phyloP scores from a whole-genome alignment of 2,888 invertebrate genomes.

The Agrochola circellaris region DNA sequence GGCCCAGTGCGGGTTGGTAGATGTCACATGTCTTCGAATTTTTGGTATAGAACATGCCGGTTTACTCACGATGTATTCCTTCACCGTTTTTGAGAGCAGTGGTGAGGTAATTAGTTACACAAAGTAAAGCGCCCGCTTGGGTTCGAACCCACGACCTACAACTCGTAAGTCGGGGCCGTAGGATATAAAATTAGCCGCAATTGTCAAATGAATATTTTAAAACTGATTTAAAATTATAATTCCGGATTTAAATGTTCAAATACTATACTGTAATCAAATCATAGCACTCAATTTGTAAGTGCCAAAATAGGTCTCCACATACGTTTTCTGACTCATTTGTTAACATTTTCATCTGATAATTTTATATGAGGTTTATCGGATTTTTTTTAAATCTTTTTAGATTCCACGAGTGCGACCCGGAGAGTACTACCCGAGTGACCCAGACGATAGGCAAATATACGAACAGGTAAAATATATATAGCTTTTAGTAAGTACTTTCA shows the following conservation, averaged over 20 bases:
- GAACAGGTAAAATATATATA: constrained; percentile 89
- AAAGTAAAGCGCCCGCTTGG: too few relatives aligned
- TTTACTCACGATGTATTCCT: too few relatives aligned
- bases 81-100: too few relatives aligned
- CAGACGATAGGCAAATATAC: constrained; percentile 91
- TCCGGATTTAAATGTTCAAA: neutral
- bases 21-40: too few relatives aligned
- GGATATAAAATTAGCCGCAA: neutral
- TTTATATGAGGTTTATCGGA: neutral
- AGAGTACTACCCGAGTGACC: constrained; percentile 90
- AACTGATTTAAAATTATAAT: neutral
- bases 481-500: too few relatives aligned
- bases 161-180: too few relatives aligned
- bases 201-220: neutral
- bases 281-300: neutral
- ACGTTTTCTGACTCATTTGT: neutral
- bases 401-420: constrained; percentile 85
- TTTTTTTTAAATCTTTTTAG: constrained; percentile 68
- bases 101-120: too few relatives aligned
- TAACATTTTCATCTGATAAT: neutral
- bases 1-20: too few relatives aligned
- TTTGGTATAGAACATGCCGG: too few relatives aligned
- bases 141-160: too few relatives aligned
- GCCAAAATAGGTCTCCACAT: neutral
- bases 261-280: neutral